phyloP scores from a whole-genome alignment of 2,113 vertebrate genomes.

The Sitta europaea region DNA sequence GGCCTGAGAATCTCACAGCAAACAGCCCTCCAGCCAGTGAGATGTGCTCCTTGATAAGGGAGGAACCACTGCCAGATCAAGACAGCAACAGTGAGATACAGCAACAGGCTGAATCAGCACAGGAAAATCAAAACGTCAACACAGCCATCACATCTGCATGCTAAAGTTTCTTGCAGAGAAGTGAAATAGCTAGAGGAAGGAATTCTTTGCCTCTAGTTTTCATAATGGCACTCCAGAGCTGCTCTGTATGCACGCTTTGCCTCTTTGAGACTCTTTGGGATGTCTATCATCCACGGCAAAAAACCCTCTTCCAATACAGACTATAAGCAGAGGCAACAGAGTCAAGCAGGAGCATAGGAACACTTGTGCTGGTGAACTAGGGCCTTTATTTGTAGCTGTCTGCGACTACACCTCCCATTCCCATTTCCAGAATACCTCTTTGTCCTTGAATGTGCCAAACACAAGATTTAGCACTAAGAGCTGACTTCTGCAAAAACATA shows the following conservation, averaged over 20 bases:
- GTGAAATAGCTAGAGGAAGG: background rate
- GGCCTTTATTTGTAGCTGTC: background rate
- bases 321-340: background rate
- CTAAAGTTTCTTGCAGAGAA: background rate
- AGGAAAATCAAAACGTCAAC: background rate
- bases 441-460: background rate
- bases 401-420: background rate
- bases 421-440: background rate
- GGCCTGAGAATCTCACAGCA: background rate
- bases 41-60: background rate
- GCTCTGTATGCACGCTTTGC: background rate
- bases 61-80: background rate
- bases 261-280: background rate
- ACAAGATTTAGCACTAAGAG: background rate
- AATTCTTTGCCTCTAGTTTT: background rate
- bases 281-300: background rate
- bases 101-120: background rate
- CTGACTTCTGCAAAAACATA: background rate
- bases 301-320: background rate
- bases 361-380: background rate
- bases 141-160: background rate
- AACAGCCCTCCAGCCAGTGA: background rate
- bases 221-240: background rate
- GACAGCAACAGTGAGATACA: background rate
- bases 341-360: background rate